Base-by-base conservation (phyloP, 2,797 vertebrate species). In the Myotis findleyi region DNA sequence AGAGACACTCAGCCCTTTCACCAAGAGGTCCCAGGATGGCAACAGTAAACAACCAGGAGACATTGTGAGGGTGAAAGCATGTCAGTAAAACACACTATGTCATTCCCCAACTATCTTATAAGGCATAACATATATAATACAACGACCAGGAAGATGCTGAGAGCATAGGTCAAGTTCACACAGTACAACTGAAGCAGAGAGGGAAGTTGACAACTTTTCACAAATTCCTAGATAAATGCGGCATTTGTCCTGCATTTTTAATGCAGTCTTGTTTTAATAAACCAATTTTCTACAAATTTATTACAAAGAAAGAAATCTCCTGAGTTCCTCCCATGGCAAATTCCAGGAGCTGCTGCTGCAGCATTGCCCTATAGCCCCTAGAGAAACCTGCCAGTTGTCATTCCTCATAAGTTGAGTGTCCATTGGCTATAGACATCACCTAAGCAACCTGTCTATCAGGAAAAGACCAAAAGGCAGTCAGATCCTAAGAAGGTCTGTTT, bases 401-500 rank as follows among this genome's bases (percentile, higher is more conserved):
- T 47, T 20, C 64, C 33, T 62, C 7, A 1, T 20, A 0, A 2
- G 1, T 1, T 47, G 53, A 87, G 72, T 44, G 82, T 14, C 77
- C 72, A 59, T 10, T 9, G 44, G 33, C 68, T 92, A 9, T 9
- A 25, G 18, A 36, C n/a, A 64, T 66, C 66, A 11, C 13, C 12
- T 5, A 51, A 95, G 23, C 36, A 90, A 71, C 33, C 73, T 64
- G 55, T 36, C 94, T 81, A 36, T 87, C 36, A 38, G 75, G 53
- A 38, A 51, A 59, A 82, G 41, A 66, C 33, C n/a, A 57, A 66
- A 73, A 38, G n/a, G 23, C 55, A 80, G 69, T 73, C 80, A 83
- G 33, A 41, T 75, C 49, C 18, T 16, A 18, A 6, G 4, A 85
- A 81, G 12, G 77, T 66, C 79, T 96, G 53, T 82, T 97, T 66